phyloP scores from a whole-genome alignment of 2,888 invertebrate genomes.

The Aplocera efformata region DNA sequence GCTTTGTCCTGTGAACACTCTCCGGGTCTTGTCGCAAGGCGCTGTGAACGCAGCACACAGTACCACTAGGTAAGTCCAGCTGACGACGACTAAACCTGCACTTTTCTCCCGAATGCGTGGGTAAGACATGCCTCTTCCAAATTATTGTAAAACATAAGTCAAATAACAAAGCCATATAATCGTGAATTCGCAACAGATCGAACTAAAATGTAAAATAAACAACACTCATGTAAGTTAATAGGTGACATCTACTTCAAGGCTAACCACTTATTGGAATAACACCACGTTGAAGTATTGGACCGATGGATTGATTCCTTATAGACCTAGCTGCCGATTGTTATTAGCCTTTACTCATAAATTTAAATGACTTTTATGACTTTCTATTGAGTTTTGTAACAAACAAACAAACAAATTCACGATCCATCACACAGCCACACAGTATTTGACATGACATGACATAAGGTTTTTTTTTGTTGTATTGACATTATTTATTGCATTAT shows the following conservation, averaged over 20 bases:
- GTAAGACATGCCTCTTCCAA: slow-evolving; percentile 77
- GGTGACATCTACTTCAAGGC: slow-evolving; percentile 80
- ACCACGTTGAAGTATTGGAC: slow-evolving; percentile 49
- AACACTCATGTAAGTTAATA: slow-evolving; percentile 74
- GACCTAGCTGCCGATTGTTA: slow-evolving; percentile 35
- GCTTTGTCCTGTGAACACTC: slow-evolving; percentile 88
- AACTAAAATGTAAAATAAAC: slow-evolving; percentile 79
- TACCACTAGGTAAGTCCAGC: slow-evolving; percentile 71
- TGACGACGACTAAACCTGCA: slow-evolving; percentile 72
- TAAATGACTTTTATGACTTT: slow-evolving; percentile 56
- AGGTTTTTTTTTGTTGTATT: slow-evolving; percentile 28
- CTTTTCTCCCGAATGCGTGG: slow-evolving; percentile 76
- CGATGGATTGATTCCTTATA: slow-evolving; percentile 36
- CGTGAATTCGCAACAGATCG: slow-evolving; percentile 69
- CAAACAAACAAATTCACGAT: slow-evolving; percentile 65
- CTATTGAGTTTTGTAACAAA: slow-evolving; percentile 71
- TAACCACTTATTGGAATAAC: slow-evolving; percentile 71
- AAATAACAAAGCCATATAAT: slow-evolving; percentile 79
- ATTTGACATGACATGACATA: slow-evolving; percentile 75
- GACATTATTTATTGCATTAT: not conserved
- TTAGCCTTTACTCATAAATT: slow-evolving; percentile 39
- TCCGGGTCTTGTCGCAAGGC: slow-evolving; percentile 91
- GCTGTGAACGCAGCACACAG: slow-evolving; percentile 75
- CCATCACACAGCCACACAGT: slow-evolving; percentile 61
- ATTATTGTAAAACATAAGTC: slow-evolving; percentile 72